phyloP scores from a whole-genome alignment of 2,113 vertebrate genomes.

The Oreochromis niloticus region DNA sequence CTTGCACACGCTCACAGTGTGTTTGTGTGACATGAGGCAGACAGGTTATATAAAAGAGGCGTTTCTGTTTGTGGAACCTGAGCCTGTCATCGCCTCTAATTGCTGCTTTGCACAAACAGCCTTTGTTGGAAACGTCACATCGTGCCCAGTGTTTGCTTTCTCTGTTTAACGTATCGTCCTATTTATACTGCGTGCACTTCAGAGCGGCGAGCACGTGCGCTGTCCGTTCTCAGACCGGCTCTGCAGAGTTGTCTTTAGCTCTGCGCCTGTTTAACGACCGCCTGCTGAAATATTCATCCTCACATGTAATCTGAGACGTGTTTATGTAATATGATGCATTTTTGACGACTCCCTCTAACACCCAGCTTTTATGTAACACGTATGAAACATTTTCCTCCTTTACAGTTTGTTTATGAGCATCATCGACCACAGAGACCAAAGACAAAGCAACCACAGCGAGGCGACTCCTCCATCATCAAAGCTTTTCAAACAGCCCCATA shows the following conservation, averaged over 20 bases:
- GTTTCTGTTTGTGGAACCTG: slow-evolving; percentile 7
- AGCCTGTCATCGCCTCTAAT: slow-evolving; percentile 10
- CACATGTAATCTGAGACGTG: neutral
- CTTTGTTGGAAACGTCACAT: neutral
- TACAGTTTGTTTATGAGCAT: neutral
- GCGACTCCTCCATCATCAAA: neutral
- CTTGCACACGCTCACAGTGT: neutral
- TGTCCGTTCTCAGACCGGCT: neutral
- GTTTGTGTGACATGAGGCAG: neutral
- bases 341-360: neutral
- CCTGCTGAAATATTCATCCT: neutral
- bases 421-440: neutral
- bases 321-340: slow-evolving; percentile 8
- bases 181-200: neutral
- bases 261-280: neutral
- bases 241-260: neutral
- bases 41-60: neutral
- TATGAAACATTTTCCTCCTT: neutral
- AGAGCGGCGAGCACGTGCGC: neutral
- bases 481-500: neutral
- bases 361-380: neutral
- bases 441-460: neutral
- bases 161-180: neutral
- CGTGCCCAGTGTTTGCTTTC: neutral
- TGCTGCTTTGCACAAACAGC: slow-evolving; percentile 22